Conservation (phyloP, 2,888 invertebrate genomes). For the Acronicta leporina region DNA sequence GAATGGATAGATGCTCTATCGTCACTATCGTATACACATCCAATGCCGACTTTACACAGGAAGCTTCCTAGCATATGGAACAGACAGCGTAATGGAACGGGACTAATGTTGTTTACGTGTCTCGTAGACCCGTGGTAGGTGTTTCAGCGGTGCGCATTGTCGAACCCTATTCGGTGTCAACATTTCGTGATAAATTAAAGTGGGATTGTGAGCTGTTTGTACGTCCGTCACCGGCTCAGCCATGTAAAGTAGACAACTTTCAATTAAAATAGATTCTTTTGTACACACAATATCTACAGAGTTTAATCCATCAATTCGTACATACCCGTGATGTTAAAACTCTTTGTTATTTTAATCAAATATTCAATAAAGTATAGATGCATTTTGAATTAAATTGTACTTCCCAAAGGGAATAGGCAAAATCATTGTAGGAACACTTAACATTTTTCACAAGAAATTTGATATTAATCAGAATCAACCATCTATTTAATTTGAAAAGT, state of each 20-base stretch:
- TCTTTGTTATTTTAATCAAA: constrained; percentile 40
- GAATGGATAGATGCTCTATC: not conserved
- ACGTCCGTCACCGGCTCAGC: constrained; percentile 37
- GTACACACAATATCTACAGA: constrained; percentile 21
- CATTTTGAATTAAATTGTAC: constrained; percentile 12
- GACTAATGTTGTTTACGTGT: not conserved
- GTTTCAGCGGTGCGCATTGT: constrained; percentile 34
- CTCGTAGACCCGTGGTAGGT: constrained; percentile 3
- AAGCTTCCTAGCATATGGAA: not conserved
- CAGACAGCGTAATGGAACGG: constrained; percentile 12
- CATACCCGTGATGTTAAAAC: constrained; percentile 18
- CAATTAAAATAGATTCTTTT: constrained; percentile 38
- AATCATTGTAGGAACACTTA: not conserved
- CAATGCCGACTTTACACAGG: constrained; percentile 12
- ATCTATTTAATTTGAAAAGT: not conserved
- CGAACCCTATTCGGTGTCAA: constrained; percentile 55
- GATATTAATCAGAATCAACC: too few species aligned
- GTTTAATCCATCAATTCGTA: constrained; percentile 30
- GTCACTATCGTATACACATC: not conserved
- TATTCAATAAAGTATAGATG: constrained; percentile 38
- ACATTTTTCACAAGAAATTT: too few species aligned
- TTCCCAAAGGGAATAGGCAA: not conserved
- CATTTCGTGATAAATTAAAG: constrained; percentile 59
- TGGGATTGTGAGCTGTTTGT: constrained; percentile 50
- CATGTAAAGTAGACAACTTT: constrained; percentile 39